phyloP scores from a whole-genome alignment of 1,140 invertebrate species.

The Heliothis subflexa region DNA sequence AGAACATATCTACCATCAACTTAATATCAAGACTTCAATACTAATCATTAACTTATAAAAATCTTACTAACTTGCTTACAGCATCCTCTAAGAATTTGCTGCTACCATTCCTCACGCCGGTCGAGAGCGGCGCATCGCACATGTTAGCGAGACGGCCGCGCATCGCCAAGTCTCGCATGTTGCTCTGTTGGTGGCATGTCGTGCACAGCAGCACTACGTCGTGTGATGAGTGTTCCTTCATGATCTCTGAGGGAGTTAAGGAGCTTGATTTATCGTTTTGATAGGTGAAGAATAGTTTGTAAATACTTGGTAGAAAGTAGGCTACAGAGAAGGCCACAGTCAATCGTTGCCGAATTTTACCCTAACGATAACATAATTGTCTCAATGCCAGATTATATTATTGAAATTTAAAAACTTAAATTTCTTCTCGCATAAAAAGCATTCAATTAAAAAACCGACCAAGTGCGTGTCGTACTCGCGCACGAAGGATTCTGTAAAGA shows the following conservation, averaged over 20 bases:
- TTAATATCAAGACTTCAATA: too few species aligned
- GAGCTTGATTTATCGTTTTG: not conserved
- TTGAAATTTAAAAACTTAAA: not conserved
- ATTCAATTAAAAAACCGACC: too few species aligned
- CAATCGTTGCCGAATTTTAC: too few species aligned
- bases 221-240: conserved; percentile 95
- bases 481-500: too few species aligned
- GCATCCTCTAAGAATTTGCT: conserved; percentile 61
- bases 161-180: conserved; percentile 89
- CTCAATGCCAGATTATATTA: too few species aligned
- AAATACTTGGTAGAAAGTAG: too few species aligned
- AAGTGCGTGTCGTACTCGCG: too few species aligned
- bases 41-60: too few species aligned
- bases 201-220: conserved; percentile 93
- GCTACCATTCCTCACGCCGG: conserved; percentile 12
- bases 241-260: conserved; percentile 82
- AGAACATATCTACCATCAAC: too few species aligned
- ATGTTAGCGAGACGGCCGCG: conserved; percentile 87
- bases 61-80: conserved; percentile 64
- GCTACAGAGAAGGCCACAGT: too few species aligned
- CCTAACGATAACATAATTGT: too few species aligned
- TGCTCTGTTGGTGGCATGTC: conserved; percentile 91
- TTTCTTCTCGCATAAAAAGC: not conserved
- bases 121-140: conserved; percentile 88
- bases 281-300: too few species aligned